phyloP scores from a whole-genome alignment of 2,797 vertebrate species.

The Micropoecilia bifurca region DNA sequence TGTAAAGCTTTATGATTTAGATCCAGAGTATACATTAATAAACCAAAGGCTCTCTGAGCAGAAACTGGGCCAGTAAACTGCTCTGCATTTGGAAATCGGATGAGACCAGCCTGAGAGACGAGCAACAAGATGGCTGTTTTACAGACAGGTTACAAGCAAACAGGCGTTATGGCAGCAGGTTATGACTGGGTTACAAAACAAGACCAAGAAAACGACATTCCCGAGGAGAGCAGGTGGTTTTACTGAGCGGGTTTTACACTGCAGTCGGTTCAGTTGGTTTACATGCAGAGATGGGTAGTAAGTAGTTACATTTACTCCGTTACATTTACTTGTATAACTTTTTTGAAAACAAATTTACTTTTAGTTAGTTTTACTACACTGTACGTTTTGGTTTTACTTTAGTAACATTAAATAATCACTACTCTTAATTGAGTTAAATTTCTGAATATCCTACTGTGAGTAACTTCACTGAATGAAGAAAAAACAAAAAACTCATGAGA shows the following conservation, averaged over 20 bases:
- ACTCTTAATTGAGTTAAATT: too few species aligned
- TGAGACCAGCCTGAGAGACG: not conserved
- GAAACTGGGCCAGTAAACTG: slow-evolving; percentile 1
- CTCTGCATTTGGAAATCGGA: not conserved
- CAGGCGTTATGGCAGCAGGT: not conserved
- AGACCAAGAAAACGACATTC: not conserved
- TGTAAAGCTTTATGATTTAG: slow-evolving; percentile 2
- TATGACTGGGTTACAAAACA: not conserved
- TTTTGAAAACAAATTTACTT: too few species aligned
- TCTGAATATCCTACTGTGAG: too few species aligned
- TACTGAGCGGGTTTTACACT: not conserved
- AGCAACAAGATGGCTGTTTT: slow-evolving; percentile 8
- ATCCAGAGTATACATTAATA: not conserved
- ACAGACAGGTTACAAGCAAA: slow-evolving; percentile 5
- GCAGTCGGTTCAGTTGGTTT: not conserved
- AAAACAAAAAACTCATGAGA: too few species aligned
- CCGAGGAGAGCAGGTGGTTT: not conserved
- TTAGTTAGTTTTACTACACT: too few species aligned
- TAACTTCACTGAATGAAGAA: too few species aligned
- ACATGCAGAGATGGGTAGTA: not conserved
- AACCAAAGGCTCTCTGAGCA: not conserved
- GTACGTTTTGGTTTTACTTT: too few species aligned
- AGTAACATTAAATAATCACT: too few species aligned
- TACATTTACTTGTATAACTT: too few species aligned
- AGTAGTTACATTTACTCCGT: too few species aligned